Percentiles rank a stretch among this genome's conserved stretches.
Evolutionary conservation across 2,113 vertebrate species (phyloP).

Genomic region (Delphinus delphis): DNA sequence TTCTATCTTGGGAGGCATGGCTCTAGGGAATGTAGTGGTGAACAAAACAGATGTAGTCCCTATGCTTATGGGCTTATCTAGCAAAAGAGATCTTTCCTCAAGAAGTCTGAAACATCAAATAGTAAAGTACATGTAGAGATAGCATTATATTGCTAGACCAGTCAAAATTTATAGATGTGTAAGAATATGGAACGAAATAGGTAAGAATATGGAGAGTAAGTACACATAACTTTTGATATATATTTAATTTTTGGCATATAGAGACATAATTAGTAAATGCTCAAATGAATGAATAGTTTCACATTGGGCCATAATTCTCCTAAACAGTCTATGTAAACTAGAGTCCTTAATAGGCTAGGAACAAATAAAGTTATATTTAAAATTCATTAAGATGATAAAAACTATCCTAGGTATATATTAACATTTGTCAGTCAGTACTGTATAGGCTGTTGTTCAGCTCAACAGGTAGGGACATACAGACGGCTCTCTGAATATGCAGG

Average conservation of each 20-base stretch:
- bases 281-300: not conserved
- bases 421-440: not conserved
- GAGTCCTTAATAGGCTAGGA: not conserved
- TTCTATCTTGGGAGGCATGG: not conserved
- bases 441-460: not conserved
- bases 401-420: not conserved
- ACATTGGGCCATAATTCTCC: not conserved
- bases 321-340: not conserved
- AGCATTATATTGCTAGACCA: not conserved
- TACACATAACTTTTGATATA: not conserved
- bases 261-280: not conserved
- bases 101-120: not conserved
- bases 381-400: not conserved
- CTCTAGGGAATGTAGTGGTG: not conserved
- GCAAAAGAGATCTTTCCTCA: not conserved
- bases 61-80: not conserved
- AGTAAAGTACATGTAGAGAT: not conserved
- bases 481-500: not conserved
- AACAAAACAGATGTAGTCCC: not conserved
- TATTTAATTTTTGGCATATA: not conserved
- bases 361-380: constrained; percentile 1
- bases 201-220: not conserved
- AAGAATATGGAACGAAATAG: not conserved
- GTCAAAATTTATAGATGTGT: not conserved
- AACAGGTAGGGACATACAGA: not conserved